A percentile compares a stretch with the other conserved stretches of the same genome.
phyloP scores from a whole-genome alignment of 2,888 invertebrate genomes.

The Tuberolachnus salignus region DNA sequence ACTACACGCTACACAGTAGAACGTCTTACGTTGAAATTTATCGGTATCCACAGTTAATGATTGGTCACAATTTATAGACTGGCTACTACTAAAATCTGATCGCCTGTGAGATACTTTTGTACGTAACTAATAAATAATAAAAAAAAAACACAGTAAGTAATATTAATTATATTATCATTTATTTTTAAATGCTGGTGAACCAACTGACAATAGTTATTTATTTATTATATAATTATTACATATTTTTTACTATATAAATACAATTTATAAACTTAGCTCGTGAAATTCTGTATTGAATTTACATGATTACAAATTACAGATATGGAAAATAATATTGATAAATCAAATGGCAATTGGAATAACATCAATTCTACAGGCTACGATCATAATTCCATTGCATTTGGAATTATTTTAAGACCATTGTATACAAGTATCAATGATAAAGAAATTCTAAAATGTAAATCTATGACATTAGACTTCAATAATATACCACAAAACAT shows the following conservation, averaged over 20 bases:
- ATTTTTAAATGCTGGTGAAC: conserved; percentile 4
- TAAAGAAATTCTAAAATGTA: background rate
- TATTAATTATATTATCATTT: background rate
- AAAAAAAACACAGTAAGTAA: background rate
- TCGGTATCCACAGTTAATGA: conserved; percentile 38
- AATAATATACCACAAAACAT: conserved; percentile 9
- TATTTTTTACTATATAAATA: background rate
- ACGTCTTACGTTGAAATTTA: conserved; percentile 58
- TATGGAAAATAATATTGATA: conserved; percentile 13
- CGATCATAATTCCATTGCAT: background rate
- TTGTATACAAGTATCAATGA: conserved; percentile 25
- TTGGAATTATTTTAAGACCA: background rate
- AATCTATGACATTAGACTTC: conserved; percentile 18
- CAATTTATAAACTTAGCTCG: background rate
- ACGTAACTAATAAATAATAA: conserved; percentile 33
- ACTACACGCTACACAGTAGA: conserved; percentile 60
- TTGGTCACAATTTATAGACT: conserved; percentile 44
- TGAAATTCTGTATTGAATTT: no score
- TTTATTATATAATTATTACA: conserved; percentile 4
- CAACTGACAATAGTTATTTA: background rate
- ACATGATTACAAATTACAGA: background rate
- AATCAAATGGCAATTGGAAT: background rate
- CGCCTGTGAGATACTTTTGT: conserved; percentile 31
- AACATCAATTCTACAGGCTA: background rate
- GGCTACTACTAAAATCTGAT: conserved; percentile 23